Evolutionary conservation across 2,888 invertebrate genomes (phyloP), one percentile per base, ranked within the genome.

Genomic region (Habrosyne pyritoides): DNA sequence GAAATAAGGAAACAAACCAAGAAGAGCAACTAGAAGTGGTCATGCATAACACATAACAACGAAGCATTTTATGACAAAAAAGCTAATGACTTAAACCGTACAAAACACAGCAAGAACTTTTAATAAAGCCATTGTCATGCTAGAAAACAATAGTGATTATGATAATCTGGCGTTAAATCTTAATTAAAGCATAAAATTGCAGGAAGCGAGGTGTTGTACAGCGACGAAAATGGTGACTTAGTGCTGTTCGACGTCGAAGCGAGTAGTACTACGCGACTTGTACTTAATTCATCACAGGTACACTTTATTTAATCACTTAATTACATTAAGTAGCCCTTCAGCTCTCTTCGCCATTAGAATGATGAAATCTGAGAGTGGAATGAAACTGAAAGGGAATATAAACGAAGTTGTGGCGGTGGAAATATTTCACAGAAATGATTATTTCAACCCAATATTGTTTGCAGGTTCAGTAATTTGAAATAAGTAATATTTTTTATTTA

Each of bases 201-300:
- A 96, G 95, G 94, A 71, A 93, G 89, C 60, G 94, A 94, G 73
- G 87, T 96, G 59, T 80, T 96, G 62, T 96, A 93, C 83, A 93
- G 94, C 56, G 94, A 94, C 71, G 77, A 71, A 26, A 81, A 89
- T 59, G 95, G 94, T 6, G 93, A 95, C 76, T 75, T 95, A 55
- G 81, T 94, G 55, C 71, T 94, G 22, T 94, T 91, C 65, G 91
- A 95, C 64, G 87, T 94, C 0, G 87, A 86, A 33, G 85, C 87
- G 0, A 78, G 84, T 30, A 71, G 73, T n/a, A 76, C 84, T 0
- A 85, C 75, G 22, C 69, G 83, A 10, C 78, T 95, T 4, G 80
- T 95, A 42, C 65, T 83, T 1, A 91, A 90, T 56, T 79, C 86
- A 26, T 91, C 91, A 53, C 81, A 88, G 76, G 94, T 94, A 51